Evolutionary conservation across 2,113 vertebrate species (phyloP).

Genomic region (Nothobranchius kuhntae): DNA sequence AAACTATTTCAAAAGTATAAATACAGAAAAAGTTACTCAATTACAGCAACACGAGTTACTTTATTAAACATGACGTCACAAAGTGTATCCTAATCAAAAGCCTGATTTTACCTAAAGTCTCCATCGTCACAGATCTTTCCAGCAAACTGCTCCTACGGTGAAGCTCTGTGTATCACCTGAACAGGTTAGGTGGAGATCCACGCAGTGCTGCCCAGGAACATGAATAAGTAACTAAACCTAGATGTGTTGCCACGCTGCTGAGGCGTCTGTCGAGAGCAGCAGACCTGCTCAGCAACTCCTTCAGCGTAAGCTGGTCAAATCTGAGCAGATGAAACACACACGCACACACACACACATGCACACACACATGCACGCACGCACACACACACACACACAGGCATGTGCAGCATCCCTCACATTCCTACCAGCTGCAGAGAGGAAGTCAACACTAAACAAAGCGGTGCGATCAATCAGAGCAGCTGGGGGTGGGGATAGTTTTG

Average conservation of each 20-base stretch:
- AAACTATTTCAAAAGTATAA: too few species aligned
- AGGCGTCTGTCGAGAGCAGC: conserved; percentile 23
- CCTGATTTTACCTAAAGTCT: background rate
- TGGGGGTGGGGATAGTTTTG: conserved; percentile 29
- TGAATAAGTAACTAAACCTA: background rate
- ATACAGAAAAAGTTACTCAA: too few species aligned
- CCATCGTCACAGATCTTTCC: background rate
- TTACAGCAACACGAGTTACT: too few species aligned
- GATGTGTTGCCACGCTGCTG: background rate
- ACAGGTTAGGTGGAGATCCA: conserved; percentile 28
- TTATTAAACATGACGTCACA: background rate
- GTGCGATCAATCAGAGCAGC: conserved; percentile 28
- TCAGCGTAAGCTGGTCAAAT: conserved; percentile 18
- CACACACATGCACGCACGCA: background rate
- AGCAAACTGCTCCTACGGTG: too few species aligned
- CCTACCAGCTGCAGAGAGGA: conserved; percentile 14
- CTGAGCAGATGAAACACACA: conserved; percentile 10
- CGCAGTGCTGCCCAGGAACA: background rate
- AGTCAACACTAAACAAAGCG: conserved; percentile 27
- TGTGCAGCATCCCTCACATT: conserved; percentile 18
- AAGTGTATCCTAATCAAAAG: background rate
- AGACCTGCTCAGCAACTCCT: conserved; percentile 45
- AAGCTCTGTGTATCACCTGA: background rate
- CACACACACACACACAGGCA: background rate
- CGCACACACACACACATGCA: background rate